These are phyloP conservation scores for Alcedo quadribrachys DNA, from an alignment of 2,797 vertebrate species.

Conservation along the genomic window DNA sequence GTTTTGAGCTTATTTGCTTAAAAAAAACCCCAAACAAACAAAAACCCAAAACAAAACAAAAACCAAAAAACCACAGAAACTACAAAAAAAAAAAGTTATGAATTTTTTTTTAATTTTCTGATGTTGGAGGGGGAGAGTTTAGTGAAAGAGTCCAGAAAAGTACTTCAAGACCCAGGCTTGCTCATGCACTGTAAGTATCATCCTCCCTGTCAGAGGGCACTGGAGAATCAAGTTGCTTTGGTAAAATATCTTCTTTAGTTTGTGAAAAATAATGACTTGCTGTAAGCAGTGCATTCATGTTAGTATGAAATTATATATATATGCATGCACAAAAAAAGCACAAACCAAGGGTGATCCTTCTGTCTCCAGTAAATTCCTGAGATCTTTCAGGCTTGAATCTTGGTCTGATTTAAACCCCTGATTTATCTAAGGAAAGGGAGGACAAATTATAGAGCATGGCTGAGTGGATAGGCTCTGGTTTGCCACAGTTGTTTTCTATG, in stretches of 20 bases:
- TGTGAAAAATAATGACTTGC: background rate
- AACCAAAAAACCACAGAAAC: no score
- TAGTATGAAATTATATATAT: background rate
- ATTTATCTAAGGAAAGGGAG: background rate
- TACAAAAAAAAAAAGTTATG: background rate
- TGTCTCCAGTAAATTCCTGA: background rate
- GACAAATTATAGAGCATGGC: background rate
- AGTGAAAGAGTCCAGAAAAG: background rate
- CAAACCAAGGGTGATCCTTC: background rate
- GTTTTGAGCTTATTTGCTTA: background rate
- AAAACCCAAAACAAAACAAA: no score
- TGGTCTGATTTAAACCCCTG: background rate
- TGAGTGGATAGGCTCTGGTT: background rate
- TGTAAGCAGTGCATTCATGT: background rate
- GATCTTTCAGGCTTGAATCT: background rate
- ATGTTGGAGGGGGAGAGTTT: background rate
- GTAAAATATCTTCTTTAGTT: background rate
- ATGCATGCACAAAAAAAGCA: background rate
- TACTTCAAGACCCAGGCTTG: background rate
- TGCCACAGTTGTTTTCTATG: background rate
- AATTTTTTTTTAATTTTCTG: background rate
- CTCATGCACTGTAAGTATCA: background rate
- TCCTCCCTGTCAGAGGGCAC: background rate
- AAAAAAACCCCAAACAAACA: background rate
- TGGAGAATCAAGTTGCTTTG: background rate